A percentile compares a stretch with the other conserved stretches of the same genome.
phyloP scores from a whole-genome alignment of 2,888 invertebrate species.

The Pherbina coryleti region DNA sequence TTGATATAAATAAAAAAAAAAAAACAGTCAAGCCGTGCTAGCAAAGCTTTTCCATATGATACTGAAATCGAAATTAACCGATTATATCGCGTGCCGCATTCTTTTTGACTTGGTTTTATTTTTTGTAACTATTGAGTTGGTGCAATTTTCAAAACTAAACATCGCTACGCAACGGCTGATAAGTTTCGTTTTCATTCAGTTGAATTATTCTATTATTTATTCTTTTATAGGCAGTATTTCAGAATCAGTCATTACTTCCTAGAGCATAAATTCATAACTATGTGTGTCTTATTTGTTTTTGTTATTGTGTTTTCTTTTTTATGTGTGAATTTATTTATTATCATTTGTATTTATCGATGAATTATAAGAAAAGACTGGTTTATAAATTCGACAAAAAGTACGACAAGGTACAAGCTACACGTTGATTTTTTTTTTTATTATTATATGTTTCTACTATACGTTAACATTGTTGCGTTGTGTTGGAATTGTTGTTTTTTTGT shows the following conservation, averaged over 20 bases:
- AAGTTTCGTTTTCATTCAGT: conserved; percentile 19
- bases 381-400: no score
- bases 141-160: neutral
- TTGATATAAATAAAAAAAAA: no score
- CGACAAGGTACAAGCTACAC: no score
- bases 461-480: neutral
- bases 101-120: neutral
- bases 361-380: neutral
- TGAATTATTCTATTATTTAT: neutral
- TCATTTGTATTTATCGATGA: neutral
- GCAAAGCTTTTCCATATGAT: no score
- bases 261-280: no score
- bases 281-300: no score
- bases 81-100: neutral
- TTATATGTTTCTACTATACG: neutral
- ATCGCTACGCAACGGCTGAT: neutral
- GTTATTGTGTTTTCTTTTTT: neutral
- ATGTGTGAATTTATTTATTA: neutral
- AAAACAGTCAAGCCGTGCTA: no score
- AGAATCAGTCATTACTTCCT: no score
- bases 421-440: no score
- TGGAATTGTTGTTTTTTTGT: neutral
- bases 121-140: neutral
- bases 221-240: neutral
- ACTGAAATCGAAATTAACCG: no score